phyloP scores from a whole-genome alignment of 2,797 vertebrate genomes.

The Epinephelus coioides region DNA sequence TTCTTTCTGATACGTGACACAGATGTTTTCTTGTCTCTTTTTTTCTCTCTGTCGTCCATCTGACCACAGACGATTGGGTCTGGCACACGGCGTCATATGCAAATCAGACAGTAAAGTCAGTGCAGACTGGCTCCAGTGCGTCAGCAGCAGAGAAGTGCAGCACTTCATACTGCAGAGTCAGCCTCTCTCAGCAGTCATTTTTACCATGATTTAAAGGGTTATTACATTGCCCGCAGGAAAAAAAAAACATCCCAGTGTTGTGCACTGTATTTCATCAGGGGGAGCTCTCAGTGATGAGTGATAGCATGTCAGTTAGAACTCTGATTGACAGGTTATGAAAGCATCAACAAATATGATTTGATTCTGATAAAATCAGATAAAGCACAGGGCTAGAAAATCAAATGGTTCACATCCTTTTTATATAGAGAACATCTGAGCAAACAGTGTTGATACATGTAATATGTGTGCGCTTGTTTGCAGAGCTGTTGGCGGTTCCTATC shows the following conservation, averaged over 20 bases:
- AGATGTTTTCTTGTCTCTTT: slow-evolving; percentile 65
- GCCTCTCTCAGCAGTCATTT: slow-evolving; percentile 71
- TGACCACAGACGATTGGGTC: slow-evolving; percentile 65
- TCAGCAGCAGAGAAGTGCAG: slow-evolving; percentile 65
- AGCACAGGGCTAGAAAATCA: slow-evolving; percentile 56
- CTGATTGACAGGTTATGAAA: slow-evolving; percentile 69
- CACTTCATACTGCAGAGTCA: slow-evolving; percentile 69
- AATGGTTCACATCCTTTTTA: slow-evolving; percentile 58
- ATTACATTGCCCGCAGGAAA: slow-evolving; percentile 71
- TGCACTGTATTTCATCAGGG: slow-evolving; percentile 60
- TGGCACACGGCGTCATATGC: slow-evolving; percentile 72
- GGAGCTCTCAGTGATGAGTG: slow-evolving; percentile 60
- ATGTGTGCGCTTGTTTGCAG: slow-evolving; percentile 44
- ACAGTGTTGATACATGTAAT: slow-evolving; percentile 22
- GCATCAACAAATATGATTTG: slow-evolving; percentile 68
- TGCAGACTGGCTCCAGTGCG: slow-evolving; percentile 68
- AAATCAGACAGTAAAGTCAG: slow-evolving; percentile 71
- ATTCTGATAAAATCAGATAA: slow-evolving; percentile 63
- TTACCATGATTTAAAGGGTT: slow-evolving; percentile 80
- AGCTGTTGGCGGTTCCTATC: slow-evolving; percentile 16
- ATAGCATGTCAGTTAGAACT: slow-evolving; percentile 55
- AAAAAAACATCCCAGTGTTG: slow-evolving; percentile 57
- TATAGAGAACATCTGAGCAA: slow-evolving; percentile 58
- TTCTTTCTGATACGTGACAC: slow-evolving; percentile 64
- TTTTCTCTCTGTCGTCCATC: slow-evolving; percentile 42